Evolutionary conservation across 2,113 vertebrate species (phyloP).

Genomic region (Amia ocellicauda): DNA sequence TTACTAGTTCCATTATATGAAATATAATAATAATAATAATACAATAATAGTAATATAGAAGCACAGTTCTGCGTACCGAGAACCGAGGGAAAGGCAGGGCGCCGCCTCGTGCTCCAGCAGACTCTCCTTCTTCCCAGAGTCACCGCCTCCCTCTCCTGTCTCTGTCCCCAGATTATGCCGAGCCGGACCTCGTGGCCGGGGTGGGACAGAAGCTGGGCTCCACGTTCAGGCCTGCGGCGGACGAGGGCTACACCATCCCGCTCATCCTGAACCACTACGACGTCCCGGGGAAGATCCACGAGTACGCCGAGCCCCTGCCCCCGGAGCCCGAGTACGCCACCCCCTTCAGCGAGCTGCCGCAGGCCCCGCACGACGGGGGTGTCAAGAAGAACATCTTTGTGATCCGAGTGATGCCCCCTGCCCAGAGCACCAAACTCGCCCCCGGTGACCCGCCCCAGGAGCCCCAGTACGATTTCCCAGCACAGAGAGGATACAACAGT

Average conservation of each 20-base stretch:
- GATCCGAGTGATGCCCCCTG: background rate
- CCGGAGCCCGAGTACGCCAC: slow-evolving; percentile 79
- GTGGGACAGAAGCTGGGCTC: slow-evolving; percentile 58
- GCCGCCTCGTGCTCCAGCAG: too few relatives aligned
- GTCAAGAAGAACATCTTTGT: background rate
- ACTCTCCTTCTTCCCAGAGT: slow-evolving; percentile 6
- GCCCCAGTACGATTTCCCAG: slow-evolving; percentile 62
- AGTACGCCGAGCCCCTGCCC: slow-evolving; percentile 72
- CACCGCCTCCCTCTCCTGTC: background rate
- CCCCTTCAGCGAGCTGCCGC: slow-evolving; percentile 61
- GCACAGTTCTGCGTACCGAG: too few relatives aligned
- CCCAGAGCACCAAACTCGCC: background rate
- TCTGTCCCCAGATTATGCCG: slow-evolving; percentile 67
- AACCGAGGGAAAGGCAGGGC: too few relatives aligned
- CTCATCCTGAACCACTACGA: slow-evolving; percentile 70
- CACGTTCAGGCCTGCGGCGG: slow-evolving; percentile 68
- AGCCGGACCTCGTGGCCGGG: slow-evolving; percentile 59
- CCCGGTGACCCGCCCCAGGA: slow-evolving; percentile 3
- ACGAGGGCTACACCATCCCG: slow-evolving; percentile 71
- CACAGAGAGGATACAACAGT: slow-evolving; percentile 48
- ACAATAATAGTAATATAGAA: too few relatives aligned
- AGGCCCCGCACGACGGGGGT: slow-evolving; percentile 19
- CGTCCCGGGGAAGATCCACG: slow-evolving; percentile 62
- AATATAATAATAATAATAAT: too few relatives aligned
- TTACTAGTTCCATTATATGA: too few relatives aligned